Evolutionary conservation across 2,797 vertebrate species (phyloP).

Genomic region (Zenarchopterus dispar): DNA sequence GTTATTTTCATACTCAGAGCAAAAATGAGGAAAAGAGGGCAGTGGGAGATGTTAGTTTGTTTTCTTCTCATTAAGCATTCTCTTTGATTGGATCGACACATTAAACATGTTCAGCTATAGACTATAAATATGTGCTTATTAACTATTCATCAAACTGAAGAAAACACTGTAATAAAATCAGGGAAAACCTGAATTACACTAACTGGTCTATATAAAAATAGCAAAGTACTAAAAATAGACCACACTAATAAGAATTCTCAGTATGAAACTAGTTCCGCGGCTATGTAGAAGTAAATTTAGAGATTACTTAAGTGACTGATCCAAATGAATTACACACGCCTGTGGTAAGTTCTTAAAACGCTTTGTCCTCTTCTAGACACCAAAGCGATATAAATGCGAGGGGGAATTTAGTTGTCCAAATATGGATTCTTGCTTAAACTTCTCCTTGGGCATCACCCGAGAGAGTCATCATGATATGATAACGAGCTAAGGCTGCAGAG

Average conservation of each 20-base stretch:
- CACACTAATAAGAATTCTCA: constrained; percentile 5
- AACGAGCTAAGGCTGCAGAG: constrained; percentile 72
- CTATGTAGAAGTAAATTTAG: constrained; percentile 40
- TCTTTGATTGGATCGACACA: constrained; percentile 25
- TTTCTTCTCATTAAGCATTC: constrained; percentile 30
- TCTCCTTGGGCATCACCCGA: constrained; percentile 78
- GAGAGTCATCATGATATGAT: constrained; percentile 80
- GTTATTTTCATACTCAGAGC: constrained; percentile 17
- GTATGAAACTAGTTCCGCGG: constrained; percentile 8
- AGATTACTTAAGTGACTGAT: constrained; percentile 35
- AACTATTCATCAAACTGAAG: background rate
- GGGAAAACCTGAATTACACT: background rate
- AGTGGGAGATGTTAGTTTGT: constrained; percentile 15
- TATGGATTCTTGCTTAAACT: constrained; percentile 83
- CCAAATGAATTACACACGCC: constrained; percentile 37
- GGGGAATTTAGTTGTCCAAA: constrained; percentile 82
- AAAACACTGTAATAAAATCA: background rate
- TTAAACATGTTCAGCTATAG: constrained; percentile 1
- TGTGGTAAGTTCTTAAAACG: constrained; percentile 44
- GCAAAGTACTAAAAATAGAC: constrained; percentile 1
- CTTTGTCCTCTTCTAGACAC: constrained; percentile 51
- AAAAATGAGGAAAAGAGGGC: constrained; percentile 12
- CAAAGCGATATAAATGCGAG: constrained; percentile 65
- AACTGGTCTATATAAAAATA: constrained; percentile 14
- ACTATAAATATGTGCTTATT: constrained; percentile 5